Base-by-base conservation (phyloP, 2,888 invertebrate genomes). In the Morinoia aosen region DNA sequence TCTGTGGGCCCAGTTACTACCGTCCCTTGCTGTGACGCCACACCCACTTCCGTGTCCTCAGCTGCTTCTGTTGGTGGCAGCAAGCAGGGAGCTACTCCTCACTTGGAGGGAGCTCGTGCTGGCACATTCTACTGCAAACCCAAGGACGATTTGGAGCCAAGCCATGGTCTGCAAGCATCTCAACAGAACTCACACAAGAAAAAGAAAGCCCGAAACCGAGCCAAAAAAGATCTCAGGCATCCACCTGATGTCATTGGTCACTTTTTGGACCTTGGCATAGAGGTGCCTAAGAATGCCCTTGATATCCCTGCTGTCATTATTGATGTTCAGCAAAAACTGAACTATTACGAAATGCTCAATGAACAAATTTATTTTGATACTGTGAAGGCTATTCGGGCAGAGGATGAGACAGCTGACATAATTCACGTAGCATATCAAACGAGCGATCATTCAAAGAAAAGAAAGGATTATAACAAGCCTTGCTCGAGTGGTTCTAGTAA, bases 341-440 rank as follows among this genome's bases (percentile, higher is more conserved):
- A 93, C 33, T 93, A 93, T 93, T 93, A 57, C 33, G 57, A 93
- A 93, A 57, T 93, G 57, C 57, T 93, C 39, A 93, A 93, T 57
- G 93, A 93, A 33, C 93, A 93, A 57, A 5, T 93, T 33, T 93
- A 93, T 57, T 57, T 57, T 11, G 58, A 93, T 19, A 57, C 56
- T 25, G 57, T 93, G 57, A 57, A 56, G n/a, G 56, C 93, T 16
- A 57, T 57, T 14, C 39, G 25, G 11, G 58, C 25, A 33, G 11
- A 93, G 19, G 93, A 57, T 57, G 93, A 57, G n/a, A 48, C 56
- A 57, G 93, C 48, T 57, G 57, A 93, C 25, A 93, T 93, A 12
- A 57, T 93, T 57, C 93, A 93, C 57, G 93, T 93, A 33, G 12
- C 12, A 58, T 57, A 19, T 33, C 33, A 93, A 33, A 57, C 16